Percentiles rank a stretch among this genome's conserved stretches.
Conservation (phyloP, 2,797 vertebrate genomes). For the Monodelphis domestica region DNA sequence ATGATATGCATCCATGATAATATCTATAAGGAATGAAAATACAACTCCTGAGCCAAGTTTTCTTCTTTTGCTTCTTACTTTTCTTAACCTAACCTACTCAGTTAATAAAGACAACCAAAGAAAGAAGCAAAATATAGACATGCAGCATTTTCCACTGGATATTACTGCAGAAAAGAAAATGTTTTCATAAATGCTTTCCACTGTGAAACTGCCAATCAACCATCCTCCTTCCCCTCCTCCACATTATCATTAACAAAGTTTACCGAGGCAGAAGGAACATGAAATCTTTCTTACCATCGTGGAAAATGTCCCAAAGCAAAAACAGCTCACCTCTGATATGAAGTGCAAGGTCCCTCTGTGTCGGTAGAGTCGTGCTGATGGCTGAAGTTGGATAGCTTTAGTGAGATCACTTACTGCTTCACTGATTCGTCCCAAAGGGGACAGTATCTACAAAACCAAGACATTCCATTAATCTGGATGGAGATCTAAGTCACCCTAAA, state of each 20-base stretch:
- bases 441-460: constrained; percentile 90
- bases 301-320: background rate
- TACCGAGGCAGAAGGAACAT: constrained; percentile 19
- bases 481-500: background rate
- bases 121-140: background rate
- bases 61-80: background rate
- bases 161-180: constrained; percentile 46
- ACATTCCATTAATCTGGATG: constrained; percentile 44
- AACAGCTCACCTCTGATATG: constrained; percentile 93
- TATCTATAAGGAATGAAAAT: background rate
- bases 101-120: background rate
- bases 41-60: background rate
- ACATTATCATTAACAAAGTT: background rate
- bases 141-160: background rate
- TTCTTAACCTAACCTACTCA: background rate
- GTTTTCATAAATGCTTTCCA: background rate
- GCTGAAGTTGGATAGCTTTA: constrained; percentile 96
- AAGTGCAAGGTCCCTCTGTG: constrained; percentile 97
- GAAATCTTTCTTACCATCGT: background rate
- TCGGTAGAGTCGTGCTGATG: constrained; percentile 94
- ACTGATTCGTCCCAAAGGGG: constrained; percentile 95
- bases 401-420: constrained; percentile 96
- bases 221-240: background rate
- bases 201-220: background rate
- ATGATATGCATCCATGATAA: background rate